Percentiles rank a stretch among this genome's conserved stretches.
These are phyloP conservation scores for Drosophila triauraria DNA, from an alignment of 1,140 invertebrate species.

Conservation along the genomic window DNA sequence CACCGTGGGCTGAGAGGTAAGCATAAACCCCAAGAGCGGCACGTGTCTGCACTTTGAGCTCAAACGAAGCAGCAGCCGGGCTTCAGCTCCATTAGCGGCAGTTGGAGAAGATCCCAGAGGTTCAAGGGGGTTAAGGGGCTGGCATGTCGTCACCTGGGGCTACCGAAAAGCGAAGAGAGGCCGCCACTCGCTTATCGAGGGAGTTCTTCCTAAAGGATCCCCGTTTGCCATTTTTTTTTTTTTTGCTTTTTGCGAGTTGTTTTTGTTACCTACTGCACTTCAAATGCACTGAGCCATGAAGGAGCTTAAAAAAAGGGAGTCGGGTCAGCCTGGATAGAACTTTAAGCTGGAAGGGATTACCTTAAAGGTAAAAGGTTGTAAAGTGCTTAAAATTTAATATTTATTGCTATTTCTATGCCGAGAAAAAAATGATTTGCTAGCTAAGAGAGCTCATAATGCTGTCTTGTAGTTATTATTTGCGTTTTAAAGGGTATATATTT, in stretches of 20 bases:
- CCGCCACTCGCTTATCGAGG: constrained; percentile 5
- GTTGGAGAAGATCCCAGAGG: neutral
- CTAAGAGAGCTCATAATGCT: too few relatives aligned
- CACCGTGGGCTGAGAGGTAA: constrained; percentile 15
- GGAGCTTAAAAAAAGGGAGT: constrained; percentile 31
- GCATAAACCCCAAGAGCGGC: constrained; percentile 41
- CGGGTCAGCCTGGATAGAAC: neutral
- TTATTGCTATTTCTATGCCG: neutral
- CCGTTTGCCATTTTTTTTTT: constrained; percentile 25
- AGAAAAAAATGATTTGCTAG: too few relatives aligned
- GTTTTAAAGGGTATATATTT: too few relatives aligned
- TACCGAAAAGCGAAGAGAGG: constrained; percentile 23
- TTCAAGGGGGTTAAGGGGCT: neutral
- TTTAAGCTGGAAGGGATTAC: constrained; percentile 13
- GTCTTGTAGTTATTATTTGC: too few relatives aligned
- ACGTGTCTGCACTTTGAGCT: constrained; percentile 79
- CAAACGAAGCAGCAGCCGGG: constrained; percentile 62
- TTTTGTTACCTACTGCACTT: constrained; percentile 76
- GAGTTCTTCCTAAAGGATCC: constrained; percentile 37
- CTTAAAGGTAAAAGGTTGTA: constrained; percentile 7
- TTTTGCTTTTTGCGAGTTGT: constrained; percentile 10
- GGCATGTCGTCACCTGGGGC: constrained; percentile 53
- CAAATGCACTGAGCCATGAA: constrained; percentile 70
- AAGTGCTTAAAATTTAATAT: neutral
- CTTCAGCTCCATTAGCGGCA: constrained; percentile 51